These are phyloP conservation scores for Biston stratarius DNA, from an alignment of 2,888 invertebrate genomes.

Conservation along the genomic window DNA sequence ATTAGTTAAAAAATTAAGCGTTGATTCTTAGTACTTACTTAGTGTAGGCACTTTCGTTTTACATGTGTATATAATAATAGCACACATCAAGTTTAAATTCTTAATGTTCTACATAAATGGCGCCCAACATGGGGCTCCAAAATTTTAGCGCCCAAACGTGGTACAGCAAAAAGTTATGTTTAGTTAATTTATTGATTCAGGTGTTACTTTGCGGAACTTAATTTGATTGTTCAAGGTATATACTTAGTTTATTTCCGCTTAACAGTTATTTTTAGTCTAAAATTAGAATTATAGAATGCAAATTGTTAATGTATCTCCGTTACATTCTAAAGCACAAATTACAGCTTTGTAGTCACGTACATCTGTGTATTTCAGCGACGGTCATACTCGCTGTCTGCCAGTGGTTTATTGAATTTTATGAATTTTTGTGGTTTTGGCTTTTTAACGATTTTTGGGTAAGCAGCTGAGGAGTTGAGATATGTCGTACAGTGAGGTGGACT, in stretches of 20 bases:
- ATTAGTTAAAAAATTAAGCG: background rate
- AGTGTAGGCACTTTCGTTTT: too few relatives aligned
- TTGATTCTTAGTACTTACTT: background rate
- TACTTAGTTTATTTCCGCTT: too few relatives aligned
- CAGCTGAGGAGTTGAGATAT: constrained; percentile 20
- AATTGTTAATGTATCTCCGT: background rate
- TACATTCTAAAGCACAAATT: constrained; percentile 20
- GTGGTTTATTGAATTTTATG: constrained; percentile 25
- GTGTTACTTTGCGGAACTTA: too few relatives aligned
- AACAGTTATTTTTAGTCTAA: background rate
- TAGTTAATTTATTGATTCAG: too few relatives aligned
- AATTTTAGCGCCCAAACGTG: background rate
- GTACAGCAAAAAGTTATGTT: background rate
- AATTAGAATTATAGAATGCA: background rate
- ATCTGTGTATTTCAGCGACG: constrained; percentile 19
- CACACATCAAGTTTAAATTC: too few relatives aligned
- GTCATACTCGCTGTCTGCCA: constrained; percentile 14
- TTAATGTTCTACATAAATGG: background rate
- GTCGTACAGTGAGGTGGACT: background rate
- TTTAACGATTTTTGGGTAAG: constrained; percentile 23
- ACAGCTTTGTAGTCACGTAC: constrained; percentile 20
- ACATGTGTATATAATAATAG: too few relatives aligned
- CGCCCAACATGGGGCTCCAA: background rate
- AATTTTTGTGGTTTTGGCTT: too few relatives aligned
- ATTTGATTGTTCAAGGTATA: too few relatives aligned